Conservation (phyloP, 2,113 vertebrate genomes). For the Cheirogaleus medius region DNA sequence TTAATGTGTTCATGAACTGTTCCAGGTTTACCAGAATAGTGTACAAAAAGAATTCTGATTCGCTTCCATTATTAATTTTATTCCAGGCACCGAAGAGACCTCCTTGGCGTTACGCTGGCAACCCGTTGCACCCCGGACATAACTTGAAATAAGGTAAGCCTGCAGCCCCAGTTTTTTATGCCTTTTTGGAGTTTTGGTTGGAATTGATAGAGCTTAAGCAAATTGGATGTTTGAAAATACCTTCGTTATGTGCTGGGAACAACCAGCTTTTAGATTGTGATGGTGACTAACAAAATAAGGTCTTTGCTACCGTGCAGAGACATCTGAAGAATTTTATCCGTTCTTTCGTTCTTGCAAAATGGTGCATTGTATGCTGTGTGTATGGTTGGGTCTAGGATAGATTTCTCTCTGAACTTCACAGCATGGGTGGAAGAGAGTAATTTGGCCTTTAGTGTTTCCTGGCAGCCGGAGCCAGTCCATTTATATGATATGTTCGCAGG, state of each 20-base stretch:
- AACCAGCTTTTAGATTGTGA: neutral
- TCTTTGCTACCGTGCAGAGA: neutral
- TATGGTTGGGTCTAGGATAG: slow-evolving; percentile 32
- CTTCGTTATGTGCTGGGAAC: neutral
- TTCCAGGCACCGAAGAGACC: neutral
- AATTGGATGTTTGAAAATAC: neutral
- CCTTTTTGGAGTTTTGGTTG: neutral
- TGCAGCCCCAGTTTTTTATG: neutral
- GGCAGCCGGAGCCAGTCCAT: slow-evolving; percentile 63
- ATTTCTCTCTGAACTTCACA: slow-evolving; percentile 64
- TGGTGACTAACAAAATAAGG: neutral
- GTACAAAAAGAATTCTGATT: neutral
- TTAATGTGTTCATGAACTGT: neutral
- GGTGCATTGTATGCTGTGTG: neutral
- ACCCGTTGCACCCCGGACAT: accelerated
- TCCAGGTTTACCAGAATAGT: neutral
- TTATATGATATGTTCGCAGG: slow-evolving; percentile 75
- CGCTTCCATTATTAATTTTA: neutral
- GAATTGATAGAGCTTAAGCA: neutral
- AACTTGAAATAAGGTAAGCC: neutral
- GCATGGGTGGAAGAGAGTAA: slow-evolving; percentile 39
- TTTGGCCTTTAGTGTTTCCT: slow-evolving; percentile 67
- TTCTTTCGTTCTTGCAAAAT: slow-evolving; percentile 1
- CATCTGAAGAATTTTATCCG: slow-evolving; percentile 1
- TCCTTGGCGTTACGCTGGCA: neutral